Evolutionary conservation across 2,888 invertebrate genomes (phyloP), one percentile per base, ranked within the genome.

Genomic region (Seira musarum): DNA sequence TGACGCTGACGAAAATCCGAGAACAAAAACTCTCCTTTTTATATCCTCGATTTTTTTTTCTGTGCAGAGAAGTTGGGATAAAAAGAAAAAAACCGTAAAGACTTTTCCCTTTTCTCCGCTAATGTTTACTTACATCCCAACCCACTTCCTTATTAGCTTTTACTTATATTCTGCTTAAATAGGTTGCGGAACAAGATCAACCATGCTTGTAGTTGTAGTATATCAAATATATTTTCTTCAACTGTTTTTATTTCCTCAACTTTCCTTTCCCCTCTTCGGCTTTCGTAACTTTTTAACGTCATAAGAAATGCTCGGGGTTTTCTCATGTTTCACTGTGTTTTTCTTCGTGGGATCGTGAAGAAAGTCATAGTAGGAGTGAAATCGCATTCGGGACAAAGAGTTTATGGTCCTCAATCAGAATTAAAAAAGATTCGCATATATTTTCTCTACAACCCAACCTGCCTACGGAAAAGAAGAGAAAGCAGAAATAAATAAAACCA

Each of bases 131-230:
- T n/a, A n/a, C n/a, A n/a, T n/a, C n/a, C n/a, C n/a, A 77, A 77
- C 77, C 70, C 77, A 70, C 77, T 77, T 77, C 77, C 77, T 70
- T 77, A 77, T 77, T 77, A 65, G 65, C 77, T 64, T 17, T 22
- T 22, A 25, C 64, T 64, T 30, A 35, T 63, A 35, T 70, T 70
- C 70, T 76, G 69, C 77, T 70, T 77, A 77, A 77, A 77, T 77
- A 70, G 77, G 70, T 77, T 77, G 70, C 70, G 70, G 70, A 77
- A 77, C 77, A 77, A 77, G 77, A 77, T 77, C 77, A 77, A 77
- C 49, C 70, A 35, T 49, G 22, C 8, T 22, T 68, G 25, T 22
- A 25, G 8, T 22, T 22, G 46, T 13, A 30, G 40, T 25, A 21
- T 60, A 13, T 69, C n/a, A n/a, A n/a, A 15, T 25, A 22, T 25